Base-by-base conservation (phyloP, 2,888 invertebrate genomes). In the Scaptomyza parva region DNA sequence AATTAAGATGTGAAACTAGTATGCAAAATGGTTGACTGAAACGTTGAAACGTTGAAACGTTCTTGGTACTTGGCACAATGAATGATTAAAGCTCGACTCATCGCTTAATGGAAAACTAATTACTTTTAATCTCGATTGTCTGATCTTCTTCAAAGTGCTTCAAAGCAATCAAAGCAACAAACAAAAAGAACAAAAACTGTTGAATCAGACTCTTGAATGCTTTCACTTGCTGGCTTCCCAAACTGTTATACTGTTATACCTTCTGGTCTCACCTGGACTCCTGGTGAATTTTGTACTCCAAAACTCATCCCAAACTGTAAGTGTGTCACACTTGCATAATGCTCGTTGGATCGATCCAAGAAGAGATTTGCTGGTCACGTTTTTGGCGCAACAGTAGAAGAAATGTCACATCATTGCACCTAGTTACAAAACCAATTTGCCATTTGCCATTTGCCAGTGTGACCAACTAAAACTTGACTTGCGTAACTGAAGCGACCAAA, bases 361-460 rank as follows among this genome's bases (percentile, higher is more conserved):
- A 33, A 43, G 14, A 18, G 43, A 17, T 51, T 58, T 58, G 41
- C 40, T 61, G 50, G 74, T 71, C 74, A 67, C 62, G 71, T 76
- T 66, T 53, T 28, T 33, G 51, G 33, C 40, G 52, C 26, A 52
- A 43, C 37, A 28, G 47, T 37, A 61, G 12, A 66, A 66, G 47
- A 47, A 70, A 59, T 76, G 76, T 76, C 74, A 47, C 58, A 70
- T 74, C 76, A 74, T 70, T 52, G 22, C 58, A 44, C 2, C 30
- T 12, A 28, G 33, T 48, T 11, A 33, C 18, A n/a, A n/a, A n/a
- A n/a, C n/a, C n/a, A n/a, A n/a, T n/a, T n/a, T n/a, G n/a, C n/a
- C n/a, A n/a, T n/a, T n/a, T n/a, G n/a, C 53, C 50, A 53, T 62
- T 68, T n/a, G 66, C 35, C 35, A 61, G 39, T 53, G 26, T 51